Conservation (phyloP, 2,888 invertebrate species). For the Zygogramma bicolorata region DNA sequence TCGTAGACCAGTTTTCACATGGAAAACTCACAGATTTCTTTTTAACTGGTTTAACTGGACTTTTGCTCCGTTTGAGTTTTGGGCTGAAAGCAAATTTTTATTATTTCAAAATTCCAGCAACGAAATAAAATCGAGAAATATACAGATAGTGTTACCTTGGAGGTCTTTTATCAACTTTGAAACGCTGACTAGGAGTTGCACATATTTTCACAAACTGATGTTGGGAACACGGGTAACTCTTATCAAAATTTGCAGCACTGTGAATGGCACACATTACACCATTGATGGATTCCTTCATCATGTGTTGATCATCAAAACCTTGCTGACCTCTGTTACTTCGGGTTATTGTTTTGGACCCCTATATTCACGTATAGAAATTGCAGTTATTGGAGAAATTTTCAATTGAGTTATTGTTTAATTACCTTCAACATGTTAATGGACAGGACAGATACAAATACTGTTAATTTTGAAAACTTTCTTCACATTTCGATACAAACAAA, state of each 20-base stretch:
- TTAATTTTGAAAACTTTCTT: conserved; percentile 8
- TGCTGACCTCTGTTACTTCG: not conserved
- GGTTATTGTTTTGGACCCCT: conserved; percentile 8
- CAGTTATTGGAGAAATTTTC: not conserved
- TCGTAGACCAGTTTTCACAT: conserved; percentile 5
- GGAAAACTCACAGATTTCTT: conserved; percentile 11
- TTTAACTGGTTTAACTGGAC: not conserved
- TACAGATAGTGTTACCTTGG: not conserved
- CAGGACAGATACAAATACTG: not conserved
- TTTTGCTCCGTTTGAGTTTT: not conserved
- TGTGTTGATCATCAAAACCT: not conserved
- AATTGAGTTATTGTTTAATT: not conserved
- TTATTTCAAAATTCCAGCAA: not conserved
- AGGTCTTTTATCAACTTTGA: not conserved
- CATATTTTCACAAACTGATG: conserved; percentile 11
- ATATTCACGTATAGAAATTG: not conserved
- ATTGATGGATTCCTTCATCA: not conserved
- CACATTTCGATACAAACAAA: conserved; percentile 7
- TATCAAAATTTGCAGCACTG: not conserved
- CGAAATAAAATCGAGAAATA: not conserved
- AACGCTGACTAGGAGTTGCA: not conserved
- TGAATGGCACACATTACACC: not conserved
- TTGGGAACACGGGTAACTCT: conserved; percentile 1
- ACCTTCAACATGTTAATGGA: conserved; percentile 19
- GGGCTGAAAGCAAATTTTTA: not conserved